Conservation (phyloP, 2,113 vertebrate genomes). For the Pungitius pungitius region DNA sequence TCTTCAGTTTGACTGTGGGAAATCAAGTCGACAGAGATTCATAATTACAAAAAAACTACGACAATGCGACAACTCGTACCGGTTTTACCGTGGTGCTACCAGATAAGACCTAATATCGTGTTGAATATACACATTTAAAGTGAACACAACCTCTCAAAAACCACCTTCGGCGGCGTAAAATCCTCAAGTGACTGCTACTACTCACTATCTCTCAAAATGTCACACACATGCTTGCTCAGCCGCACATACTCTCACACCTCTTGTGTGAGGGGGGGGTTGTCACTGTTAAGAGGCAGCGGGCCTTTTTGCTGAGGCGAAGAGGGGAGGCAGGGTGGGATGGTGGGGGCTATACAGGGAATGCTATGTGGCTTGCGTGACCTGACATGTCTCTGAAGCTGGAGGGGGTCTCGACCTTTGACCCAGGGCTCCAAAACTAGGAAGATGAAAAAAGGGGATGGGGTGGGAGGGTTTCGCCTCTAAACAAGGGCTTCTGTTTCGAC, state of each 20-base stretch:
- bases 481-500: conserved; percentile 83
- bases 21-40: background rate
- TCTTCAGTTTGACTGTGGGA: background rate
- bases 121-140: background rate
- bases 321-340: conserved; percentile 28
- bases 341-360: conserved; percentile 79
- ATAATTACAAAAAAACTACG: background rate
- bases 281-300: conserved; percentile 56
- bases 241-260: conserved; percentile 69
- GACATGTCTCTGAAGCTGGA: conserved; percentile 85
- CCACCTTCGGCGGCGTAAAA: conserved; percentile 13
- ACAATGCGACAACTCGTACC: no score
- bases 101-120: background rate
- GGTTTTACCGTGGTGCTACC: background rate
- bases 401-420: conserved; percentile 83
- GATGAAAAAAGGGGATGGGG: conserved; percentile 80
- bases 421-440: conserved; percentile 81
- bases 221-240: conserved; percentile 48
- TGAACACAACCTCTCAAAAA: conserved; percentile 6
- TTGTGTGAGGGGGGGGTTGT: conserved; percentile 62
- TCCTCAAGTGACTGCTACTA: conserved; percentile 37
- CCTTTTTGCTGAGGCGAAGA: conserved; percentile 40
- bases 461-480: conserved; percentile 79
- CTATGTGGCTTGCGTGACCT: conserved; percentile 84
- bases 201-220: conserved; percentile 51